Conservation (phyloP, 1,140 invertebrate species). For the Diploscapter pachys region DNA sequence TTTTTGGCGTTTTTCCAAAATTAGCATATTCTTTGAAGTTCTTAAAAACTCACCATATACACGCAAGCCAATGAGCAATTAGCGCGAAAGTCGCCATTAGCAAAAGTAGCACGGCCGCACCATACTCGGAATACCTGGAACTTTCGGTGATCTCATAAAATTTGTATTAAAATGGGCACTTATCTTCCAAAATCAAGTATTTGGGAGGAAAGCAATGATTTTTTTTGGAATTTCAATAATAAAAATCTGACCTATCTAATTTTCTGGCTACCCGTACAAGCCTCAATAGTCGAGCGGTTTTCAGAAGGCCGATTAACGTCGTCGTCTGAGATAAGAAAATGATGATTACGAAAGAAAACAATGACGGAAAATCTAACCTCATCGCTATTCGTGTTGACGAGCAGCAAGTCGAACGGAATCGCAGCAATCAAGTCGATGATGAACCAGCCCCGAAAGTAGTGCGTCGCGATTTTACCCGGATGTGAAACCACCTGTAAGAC, state of each 20-base stretch:
- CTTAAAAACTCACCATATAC: conserved; percentile 70
- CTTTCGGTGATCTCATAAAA: too few species aligned
- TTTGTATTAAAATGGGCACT: too few species aligned
- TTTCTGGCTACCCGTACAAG: conserved; percentile 91
- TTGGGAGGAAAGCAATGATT: too few species aligned
- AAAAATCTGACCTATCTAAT: conserved; percentile 69
- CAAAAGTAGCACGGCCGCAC: conserved; percentile 88
- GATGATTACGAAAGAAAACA: background rate
- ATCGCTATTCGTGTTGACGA: conserved; percentile 86
- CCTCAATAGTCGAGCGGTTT: conserved; percentile 87
- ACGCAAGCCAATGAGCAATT: conserved; percentile 97
- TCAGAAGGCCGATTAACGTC: conserved; percentile 91
- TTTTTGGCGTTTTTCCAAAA: too few species aligned
- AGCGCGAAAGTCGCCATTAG: conserved; percentile 96
- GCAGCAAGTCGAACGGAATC: conserved; percentile 92
- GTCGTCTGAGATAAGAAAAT: conserved; percentile 75
- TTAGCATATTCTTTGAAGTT: too few species aligned
- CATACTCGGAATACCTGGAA: conserved; percentile 90
- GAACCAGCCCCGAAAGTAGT: conserved; percentile 98
- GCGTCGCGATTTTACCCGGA: conserved; percentile 91
- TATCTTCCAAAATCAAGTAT: too few species aligned
- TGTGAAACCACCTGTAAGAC: conserved; percentile 72
- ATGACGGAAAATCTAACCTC: conserved; percentile 69
- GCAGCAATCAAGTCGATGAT: conserved; percentile 93
- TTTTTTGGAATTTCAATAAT: background rate